Evolutionary conservation across 2,888 invertebrate species (phyloP).

Genomic region (Augiades crinisus): DNA sequence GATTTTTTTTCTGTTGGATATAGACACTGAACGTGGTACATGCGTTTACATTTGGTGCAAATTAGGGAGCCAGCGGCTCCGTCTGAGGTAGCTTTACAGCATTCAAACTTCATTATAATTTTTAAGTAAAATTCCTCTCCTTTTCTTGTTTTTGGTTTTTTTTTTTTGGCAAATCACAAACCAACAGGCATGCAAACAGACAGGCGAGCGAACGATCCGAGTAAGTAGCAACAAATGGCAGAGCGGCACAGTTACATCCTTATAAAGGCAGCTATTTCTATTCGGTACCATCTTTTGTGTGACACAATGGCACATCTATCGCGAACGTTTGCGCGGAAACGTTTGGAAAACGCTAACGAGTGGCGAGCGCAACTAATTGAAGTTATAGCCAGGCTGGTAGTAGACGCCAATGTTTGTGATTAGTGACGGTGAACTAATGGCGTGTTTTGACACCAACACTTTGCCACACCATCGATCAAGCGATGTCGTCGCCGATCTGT

Average conservation of each 20-base stretch:
- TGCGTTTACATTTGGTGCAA: not conserved
- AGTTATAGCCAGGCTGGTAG: constrained; percentile 52
- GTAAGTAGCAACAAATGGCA: constrained; percentile 64
- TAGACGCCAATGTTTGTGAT: constrained; percentile 39
- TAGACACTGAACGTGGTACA: not conserved
- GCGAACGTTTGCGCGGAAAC: constrained; percentile 60
- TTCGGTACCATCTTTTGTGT: constrained; percentile 69
- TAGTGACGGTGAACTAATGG: constrained; percentile 47
- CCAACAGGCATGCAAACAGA: too few relatives aligned
- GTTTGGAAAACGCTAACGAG: constrained; percentile 65
- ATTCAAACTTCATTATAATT: not conserved
- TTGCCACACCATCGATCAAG: constrained; percentile 60
- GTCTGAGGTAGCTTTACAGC: not conserved
- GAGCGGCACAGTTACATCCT: constrained; percentile 53
- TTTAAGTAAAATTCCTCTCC: too few relatives aligned
- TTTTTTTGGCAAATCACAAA: too few relatives aligned
- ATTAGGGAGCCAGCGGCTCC: not conserved
- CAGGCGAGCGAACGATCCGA: constrained; percentile 27
- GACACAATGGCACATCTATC: constrained; percentile 73
- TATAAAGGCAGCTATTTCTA: constrained; percentile 64
- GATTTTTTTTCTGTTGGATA: not conserved
- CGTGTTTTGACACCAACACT: constrained; percentile 48
- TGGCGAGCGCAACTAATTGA: constrained; percentile 61
- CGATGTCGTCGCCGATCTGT: constrained; percentile 47
- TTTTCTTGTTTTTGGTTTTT: too few relatives aligned